phyloP scores from a whole-genome alignment of 2,113 vertebrate genomes.

The Pelvicachromis taeniatus region DNA sequence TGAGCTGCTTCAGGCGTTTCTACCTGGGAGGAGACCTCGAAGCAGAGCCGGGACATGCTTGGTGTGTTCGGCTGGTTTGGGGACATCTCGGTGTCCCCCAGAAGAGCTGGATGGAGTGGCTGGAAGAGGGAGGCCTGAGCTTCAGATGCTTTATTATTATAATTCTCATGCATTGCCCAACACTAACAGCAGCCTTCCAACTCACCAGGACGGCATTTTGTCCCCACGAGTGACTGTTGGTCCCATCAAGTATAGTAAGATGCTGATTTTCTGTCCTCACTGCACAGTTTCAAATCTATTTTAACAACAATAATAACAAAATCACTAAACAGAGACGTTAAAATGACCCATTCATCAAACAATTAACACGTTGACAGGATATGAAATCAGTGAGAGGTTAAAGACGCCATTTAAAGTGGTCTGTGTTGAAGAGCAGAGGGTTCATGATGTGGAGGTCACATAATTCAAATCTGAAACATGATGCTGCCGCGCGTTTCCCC shows the following conservation, averaged over 20 bases:
- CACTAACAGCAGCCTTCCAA: too few species aligned
- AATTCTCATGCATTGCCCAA: background rate
- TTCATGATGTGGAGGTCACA: background rate
- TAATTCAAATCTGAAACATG: background rate
- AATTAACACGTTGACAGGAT: background rate
- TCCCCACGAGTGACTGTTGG: too few species aligned
- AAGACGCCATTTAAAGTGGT: background rate
- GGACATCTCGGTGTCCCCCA: background rate
- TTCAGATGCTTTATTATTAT: background rate
- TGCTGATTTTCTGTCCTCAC: too few species aligned
- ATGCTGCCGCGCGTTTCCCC: background rate
- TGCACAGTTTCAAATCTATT: background rate
- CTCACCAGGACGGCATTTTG: too few species aligned
- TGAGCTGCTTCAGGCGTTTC: background rate
- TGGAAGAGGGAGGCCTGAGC: background rate
- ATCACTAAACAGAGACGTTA: background rate
- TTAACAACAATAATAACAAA: background rate
- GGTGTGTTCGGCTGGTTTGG: background rate
- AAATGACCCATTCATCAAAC: background rate
- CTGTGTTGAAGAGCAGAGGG: background rate
- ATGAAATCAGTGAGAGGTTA: background rate
- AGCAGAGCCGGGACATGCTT: background rate
- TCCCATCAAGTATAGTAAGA: too few species aligned
- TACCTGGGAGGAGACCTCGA: background rate
- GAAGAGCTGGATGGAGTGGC: background rate